phyloP scores from a whole-genome alignment of 2,797 vertebrate genomes.

The Falco cherrug region DNA sequence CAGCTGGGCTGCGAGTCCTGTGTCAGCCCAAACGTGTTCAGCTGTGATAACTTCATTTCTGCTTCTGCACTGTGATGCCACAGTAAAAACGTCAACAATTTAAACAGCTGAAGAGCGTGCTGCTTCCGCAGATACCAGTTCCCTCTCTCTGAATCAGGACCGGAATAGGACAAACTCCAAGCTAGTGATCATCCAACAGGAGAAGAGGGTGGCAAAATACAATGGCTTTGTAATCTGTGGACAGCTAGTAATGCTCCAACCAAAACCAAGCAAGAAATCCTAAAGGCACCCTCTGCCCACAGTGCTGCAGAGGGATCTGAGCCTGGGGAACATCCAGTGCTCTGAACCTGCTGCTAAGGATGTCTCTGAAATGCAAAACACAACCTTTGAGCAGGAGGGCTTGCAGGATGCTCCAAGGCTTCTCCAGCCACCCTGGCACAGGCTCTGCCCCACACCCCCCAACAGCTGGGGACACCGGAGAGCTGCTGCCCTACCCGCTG shows the following conservation, averaged over 20 bases:
- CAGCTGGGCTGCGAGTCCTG: background rate
- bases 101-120: background rate
- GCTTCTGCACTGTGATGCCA: background rate
- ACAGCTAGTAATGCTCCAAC: background rate
- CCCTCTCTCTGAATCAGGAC: background rate
- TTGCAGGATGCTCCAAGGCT: background rate
- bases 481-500: background rate
- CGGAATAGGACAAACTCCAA: background rate
- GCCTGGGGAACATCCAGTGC: accelerated
- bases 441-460: background rate
- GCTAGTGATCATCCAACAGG: background rate
- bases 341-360: background rate
- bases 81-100: background rate
- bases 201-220: background rate
- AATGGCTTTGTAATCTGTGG: background rate
- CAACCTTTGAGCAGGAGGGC: background rate
- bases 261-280: background rate
- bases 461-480: too few relatives aligned
- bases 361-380: background rate
- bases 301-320: background rate
- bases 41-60: background rate
- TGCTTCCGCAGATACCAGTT: background rate
- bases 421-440: background rate
- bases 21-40: accelerated
- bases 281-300: accelerated